These are phyloP conservation scores for Argya squamiceps DNA, from an alignment of 2,797 vertebrate genomes.

Conservation along the genomic window DNA sequence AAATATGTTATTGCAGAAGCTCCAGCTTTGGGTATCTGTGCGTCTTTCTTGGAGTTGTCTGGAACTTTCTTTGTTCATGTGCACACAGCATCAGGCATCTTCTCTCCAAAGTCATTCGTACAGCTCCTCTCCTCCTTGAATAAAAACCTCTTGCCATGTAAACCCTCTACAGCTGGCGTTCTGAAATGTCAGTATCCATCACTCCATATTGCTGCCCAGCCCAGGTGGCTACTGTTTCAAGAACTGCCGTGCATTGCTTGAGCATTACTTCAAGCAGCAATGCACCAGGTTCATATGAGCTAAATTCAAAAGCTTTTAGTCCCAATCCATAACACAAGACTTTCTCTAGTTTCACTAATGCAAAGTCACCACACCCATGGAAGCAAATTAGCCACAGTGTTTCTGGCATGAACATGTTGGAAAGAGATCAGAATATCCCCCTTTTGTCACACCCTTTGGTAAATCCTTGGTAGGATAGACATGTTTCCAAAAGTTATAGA, in stretches of 20 bases:
- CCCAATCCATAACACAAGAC: background rate
- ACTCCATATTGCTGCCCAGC: background rate
- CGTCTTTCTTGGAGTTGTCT: background rate
- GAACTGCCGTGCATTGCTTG: background rate
- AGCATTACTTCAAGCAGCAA: background rate
- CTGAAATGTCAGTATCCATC: background rate
- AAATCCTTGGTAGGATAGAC: background rate
- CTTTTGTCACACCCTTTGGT: background rate
- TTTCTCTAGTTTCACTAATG: background rate
- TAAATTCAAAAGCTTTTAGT: background rate
- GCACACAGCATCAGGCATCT: background rate
- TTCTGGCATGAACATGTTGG: background rate
- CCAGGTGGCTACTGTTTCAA: background rate
- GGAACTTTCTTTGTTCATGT: background rate
- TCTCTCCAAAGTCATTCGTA: background rate
- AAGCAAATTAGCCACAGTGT: background rate
- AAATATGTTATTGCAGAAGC: rapidly evolving
- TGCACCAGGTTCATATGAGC: background rate
- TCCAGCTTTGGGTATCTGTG: rapidly evolving
- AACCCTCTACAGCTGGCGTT: background rate
- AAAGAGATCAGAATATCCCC: background rate
- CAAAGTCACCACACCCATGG: background rate
- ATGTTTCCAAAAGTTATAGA: background rate
- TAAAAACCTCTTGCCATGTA: rapidly evolving
- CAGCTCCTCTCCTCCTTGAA: rapidly evolving